Percentiles rank a stretch among this genome's conserved stretches.
Evolutionary conservation across 1,140 invertebrate genomes (phyloP).

Genomic region (Laupala kohalensis): DNA sequence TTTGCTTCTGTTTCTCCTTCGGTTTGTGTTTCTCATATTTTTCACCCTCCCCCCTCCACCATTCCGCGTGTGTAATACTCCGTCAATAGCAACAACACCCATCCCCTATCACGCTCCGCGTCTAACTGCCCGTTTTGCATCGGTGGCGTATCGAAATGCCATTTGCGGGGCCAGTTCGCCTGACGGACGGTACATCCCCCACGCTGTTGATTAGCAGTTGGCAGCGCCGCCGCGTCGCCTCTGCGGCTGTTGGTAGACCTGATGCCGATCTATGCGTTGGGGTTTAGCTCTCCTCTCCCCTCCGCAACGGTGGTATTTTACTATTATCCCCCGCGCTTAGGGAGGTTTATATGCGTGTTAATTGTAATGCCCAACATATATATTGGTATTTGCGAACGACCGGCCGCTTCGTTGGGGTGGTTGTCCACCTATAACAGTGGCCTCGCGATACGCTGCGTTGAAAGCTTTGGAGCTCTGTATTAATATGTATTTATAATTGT

Average conservation of each 20-base stretch:
- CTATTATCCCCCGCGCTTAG: neutral
- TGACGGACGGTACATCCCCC: neutral
- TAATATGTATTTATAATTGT: neutral
- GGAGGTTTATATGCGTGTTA: neutral
- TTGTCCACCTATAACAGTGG: neutral
- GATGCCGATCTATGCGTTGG: neutral
- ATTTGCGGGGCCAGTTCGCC: neutral
- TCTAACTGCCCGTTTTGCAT: neutral
- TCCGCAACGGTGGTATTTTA: neutral
- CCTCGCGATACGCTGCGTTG: neutral
- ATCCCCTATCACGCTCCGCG: neutral
- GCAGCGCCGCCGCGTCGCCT: neutral
- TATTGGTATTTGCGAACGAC: neutral
- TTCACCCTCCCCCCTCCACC: no score
- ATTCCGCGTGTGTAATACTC: neutral
- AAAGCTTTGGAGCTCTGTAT: neutral
- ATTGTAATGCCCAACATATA: neutral
- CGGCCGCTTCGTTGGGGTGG: no score
- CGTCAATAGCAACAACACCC: no score
- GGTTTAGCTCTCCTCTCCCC: neutral
- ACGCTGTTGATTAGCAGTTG: neutral
- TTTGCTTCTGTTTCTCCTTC: neutral
- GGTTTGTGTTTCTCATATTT: neutral
- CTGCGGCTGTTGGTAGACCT: neutral
- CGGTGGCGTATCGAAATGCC: neutral